These are phyloP conservation scores for Phrynocephalus forsythii DNA, from an alignment of 2,797 vertebrate species.

Conservation along the genomic window DNA sequence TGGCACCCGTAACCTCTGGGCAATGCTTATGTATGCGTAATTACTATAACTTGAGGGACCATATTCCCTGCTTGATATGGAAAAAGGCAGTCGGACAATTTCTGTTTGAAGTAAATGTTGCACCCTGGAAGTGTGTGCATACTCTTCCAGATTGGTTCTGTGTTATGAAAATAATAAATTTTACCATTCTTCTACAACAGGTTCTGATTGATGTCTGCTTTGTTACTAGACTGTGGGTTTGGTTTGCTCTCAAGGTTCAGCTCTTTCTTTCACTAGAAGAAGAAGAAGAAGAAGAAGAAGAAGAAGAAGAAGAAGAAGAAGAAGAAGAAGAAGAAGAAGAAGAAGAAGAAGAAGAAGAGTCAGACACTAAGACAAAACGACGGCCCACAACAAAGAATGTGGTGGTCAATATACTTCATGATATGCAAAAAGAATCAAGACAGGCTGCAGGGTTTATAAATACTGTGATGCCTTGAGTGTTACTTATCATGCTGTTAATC, in stretches of 20 bases:
- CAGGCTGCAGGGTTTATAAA: neutral
- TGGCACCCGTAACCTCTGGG: neutral
- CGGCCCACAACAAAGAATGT: conserved; percentile 53
- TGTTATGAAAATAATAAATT: conserved; percentile 73
- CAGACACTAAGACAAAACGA: conserved; percentile 35
- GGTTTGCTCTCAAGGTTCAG: conserved; percentile 30
- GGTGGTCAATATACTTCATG: neutral
- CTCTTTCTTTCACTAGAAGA: conserved; percentile 42
- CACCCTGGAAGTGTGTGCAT: conserved; percentile 31
- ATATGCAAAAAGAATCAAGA: conserved; percentile 23
- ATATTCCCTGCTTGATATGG: conserved; percentile 23
- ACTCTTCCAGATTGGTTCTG: conserved; percentile 45
- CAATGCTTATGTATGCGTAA: conserved; percentile 12
- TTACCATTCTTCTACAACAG: conserved; percentile 34
- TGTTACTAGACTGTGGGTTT: neutral
- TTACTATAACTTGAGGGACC: conserved; percentile 32
- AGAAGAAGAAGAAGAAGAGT: neutral
- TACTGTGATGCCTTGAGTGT: neutral
- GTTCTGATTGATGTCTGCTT: conserved; percentile 45
- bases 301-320: conserved; percentile 25
- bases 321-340: neutral
- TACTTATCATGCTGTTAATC: no score
- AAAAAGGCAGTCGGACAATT: conserved; percentile 55
- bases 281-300: neutral
- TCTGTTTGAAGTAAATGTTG: conserved; percentile 47